A percentile compares a stretch with the other conserved stretches of the same genome.
Evolutionary conservation across 2,888 invertebrate genomes (phyloP).

Genomic region (Apomyelois bistriatella): DNA sequence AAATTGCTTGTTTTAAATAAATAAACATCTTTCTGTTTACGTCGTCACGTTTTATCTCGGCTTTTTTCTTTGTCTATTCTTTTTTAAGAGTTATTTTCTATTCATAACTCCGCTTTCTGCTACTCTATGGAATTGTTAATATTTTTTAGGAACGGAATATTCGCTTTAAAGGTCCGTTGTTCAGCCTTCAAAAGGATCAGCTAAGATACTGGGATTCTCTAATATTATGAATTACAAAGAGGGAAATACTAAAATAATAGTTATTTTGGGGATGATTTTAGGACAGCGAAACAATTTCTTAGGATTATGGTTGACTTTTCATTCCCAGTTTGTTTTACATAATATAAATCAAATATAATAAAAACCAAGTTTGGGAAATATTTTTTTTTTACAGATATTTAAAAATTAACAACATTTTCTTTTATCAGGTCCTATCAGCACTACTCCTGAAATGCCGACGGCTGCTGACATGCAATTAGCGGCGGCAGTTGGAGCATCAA

Average conservation of each 20-base stretch:
- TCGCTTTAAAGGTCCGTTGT: neutral
- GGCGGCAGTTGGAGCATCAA: slow-evolving; percentile 59
- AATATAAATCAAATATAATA: neutral
- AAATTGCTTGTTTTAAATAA: slow-evolving; percentile 60
- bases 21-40: slow-evolving; percentile 50
- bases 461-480: slow-evolving; percentile 73
- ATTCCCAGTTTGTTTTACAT: neutral
- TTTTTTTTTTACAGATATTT: no score
- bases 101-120: slow-evolving; percentile 5
- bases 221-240: neutral
- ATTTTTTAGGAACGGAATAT: slow-evolving; percentile 6
- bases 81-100: slow-evolving; percentile 6
- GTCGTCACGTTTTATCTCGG: slow-evolving; percentile 30
- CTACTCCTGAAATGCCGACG: slow-evolving; percentile 73
- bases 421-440: slow-evolving; percentile 73
- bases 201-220: neutral
- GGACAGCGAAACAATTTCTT: neutral
- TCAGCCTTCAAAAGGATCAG: neutral
- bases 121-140: slow-evolving; percentile 6
- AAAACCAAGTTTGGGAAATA: no score
- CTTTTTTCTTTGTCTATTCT: slow-evolving; percentile 26
- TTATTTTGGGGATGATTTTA: neutral
- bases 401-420: no score
- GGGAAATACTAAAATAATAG: neutral
- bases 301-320: neutral